Evolutionary conservation across 2,888 invertebrate genomes (phyloP), one percentile per base, ranked within the genome.

Genomic region (Troides helena): DNA sequence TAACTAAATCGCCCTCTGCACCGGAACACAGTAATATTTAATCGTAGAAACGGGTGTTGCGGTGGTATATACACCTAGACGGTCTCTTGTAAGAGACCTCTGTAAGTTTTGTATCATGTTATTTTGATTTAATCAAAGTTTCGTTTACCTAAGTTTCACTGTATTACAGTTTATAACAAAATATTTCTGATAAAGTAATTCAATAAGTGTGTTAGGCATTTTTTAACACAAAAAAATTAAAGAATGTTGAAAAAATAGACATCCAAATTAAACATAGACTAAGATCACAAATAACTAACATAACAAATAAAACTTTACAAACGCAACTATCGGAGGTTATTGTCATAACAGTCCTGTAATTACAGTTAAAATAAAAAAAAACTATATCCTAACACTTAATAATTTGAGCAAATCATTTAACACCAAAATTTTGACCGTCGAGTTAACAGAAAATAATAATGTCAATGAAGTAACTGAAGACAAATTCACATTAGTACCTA

Each of bases 231-330:
- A 53, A 3, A 4, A 53, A 53, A 18, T 50, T 10, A 46, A 14
- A 30, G 30, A 30, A 30, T 30, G 12, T 10, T 46, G 14, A 3
- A 3, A 46, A 46, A 46, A 46, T 14, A 39, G 53, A 18, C n/a
- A 6, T n/a, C 17, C 12, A 61, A 53, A 67, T 23, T 36, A 56
- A 39, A 62, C 56, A 53, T 39, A 56, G 53, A 46, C 56, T 62
- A 67, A 56, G 14, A 56, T 67, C 56, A 67, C 62, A 62, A 50
- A 67, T 67, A 62, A 53, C 21, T 25, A 50, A 50, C 23, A 56
- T 60, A 60, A 18, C 60, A 56, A 53, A 56, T 56, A 36, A 58
- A 58, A 58, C 53, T 58, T 25, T 23, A 50, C 7, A 62, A 62
- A 62, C 50, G 43, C 46, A 62, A 62, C 50, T 62, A 62, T 62